These are phyloP conservation scores for Archilochus colubris DNA, from an alignment of 2,113 vertebrate genomes.

Conservation along the genomic window DNA sequence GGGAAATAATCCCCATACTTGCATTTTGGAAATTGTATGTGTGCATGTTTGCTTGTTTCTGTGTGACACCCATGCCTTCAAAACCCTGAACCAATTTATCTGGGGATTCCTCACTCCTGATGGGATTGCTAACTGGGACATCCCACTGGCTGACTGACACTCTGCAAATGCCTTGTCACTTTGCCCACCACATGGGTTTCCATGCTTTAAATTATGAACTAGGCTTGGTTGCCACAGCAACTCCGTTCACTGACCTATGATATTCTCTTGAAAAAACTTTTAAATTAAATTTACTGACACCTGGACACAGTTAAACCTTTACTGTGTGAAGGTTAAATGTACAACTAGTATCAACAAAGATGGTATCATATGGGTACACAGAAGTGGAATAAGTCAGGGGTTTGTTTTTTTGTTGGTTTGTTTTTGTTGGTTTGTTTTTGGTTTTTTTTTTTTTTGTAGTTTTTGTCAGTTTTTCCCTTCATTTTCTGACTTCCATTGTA, in stretches of 20 bases:
- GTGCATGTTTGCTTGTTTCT: background rate
- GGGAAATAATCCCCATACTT: accelerated
- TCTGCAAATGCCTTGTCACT: conserved; percentile 55
- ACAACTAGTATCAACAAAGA: background rate
- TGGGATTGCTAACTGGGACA: background rate
- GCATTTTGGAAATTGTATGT: background rate
- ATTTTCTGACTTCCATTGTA: background rate
- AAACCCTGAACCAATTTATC: background rate
- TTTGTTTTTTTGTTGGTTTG: background rate
- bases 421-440: background rate
- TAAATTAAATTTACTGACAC: conserved; percentile 40
- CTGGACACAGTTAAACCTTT: conserved; percentile 14
- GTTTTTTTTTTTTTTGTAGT: background rate
- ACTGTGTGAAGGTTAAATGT: background rate
- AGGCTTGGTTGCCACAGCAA: conserved; percentile 78
- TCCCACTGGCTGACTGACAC: conserved; percentile 55
- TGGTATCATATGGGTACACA: background rate
- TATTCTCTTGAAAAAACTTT: conserved; percentile 26
- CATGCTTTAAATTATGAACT: background rate
- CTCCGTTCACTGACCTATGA: conserved; percentile 64
- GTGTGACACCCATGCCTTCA: accelerated
- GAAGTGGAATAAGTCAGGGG: background rate
- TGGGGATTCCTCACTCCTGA: background rate
- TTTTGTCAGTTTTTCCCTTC: too few relatives aligned
- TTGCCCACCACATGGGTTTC: conserved; percentile 69